A percentile compares a stretch with the other conserved stretches of the same genome.
Conservation (phyloP, 2,797 vertebrate genomes). For the Parotocinclus haroldoi region DNA sequence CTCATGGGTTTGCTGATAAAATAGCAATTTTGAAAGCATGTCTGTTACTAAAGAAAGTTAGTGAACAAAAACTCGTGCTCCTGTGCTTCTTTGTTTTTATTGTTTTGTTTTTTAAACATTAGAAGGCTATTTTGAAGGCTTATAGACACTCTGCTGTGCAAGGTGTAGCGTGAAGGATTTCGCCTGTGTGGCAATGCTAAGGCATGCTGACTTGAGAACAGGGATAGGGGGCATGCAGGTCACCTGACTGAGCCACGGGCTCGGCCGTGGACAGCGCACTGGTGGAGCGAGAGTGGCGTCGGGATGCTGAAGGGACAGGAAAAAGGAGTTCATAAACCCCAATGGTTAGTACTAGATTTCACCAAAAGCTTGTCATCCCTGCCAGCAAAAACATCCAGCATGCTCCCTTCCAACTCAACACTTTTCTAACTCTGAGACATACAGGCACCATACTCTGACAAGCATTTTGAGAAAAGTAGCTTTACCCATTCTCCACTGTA, state of each 20-base stretch:
- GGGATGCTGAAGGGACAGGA: constrained; percentile 93
- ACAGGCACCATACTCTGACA: too few relatives aligned
- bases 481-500: too few relatives aligned
- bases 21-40: too few relatives aligned
- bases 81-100: too few relatives aligned
- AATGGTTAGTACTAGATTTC: constrained; percentile 73
- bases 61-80: too few relatives aligned
- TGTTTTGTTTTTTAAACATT: too few relatives aligned
- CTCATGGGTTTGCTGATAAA: too few relatives aligned
- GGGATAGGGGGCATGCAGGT: constrained; percentile 82
- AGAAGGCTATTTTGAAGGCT: neutral
- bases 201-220: constrained; percentile 67
- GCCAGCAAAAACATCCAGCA: constrained; percentile 22
- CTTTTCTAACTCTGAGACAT: too few relatives aligned
- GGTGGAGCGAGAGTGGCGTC: constrained; percentile 99
- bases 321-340: constrained; percentile 76
- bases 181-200: constrained; percentile 38
- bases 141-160: constrained; percentile 9
- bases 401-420: neutral
- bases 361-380: constrained; percentile 43
- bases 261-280: constrained; percentile 96
- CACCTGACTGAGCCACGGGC: constrained; percentile 98
- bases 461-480: too few relatives aligned
- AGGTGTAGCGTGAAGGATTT: constrained; percentile 32
- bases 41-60: too few relatives aligned